These are phyloP conservation scores for Mellivora capensis DNA, from an alignment of 2,113 vertebrate genomes.

Conservation along the genomic window DNA sequence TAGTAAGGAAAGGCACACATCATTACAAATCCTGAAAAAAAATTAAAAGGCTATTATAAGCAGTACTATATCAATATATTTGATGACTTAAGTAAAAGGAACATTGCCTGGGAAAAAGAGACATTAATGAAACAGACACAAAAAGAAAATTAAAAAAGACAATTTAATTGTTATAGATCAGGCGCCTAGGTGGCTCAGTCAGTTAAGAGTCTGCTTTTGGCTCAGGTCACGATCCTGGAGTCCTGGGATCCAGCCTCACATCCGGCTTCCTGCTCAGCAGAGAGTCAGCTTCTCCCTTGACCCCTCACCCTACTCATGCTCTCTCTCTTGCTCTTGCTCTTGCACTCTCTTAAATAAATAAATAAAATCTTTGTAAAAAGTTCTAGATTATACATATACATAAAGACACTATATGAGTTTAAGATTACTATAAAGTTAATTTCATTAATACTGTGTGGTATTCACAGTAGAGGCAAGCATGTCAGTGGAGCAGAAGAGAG, in stretches of 20 bases:
- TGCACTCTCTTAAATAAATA: not conserved
- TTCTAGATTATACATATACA: not conserved
- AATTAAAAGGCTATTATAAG: not conserved
- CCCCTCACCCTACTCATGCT: too few relatives aligned
- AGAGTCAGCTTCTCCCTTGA: too few relatives aligned
- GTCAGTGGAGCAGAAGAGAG: not conserved
- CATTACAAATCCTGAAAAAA: not conserved
- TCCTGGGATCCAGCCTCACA: not conserved
- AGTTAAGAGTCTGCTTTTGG: not conserved
- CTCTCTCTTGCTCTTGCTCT: too few relatives aligned
- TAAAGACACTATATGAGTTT: not conserved
- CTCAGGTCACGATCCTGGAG: not conserved
- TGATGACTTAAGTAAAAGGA: not conserved
- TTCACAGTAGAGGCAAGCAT: not conserved
- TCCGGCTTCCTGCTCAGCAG: too few relatives aligned
- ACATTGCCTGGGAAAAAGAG: not conserved
- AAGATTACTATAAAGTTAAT: not conserved
- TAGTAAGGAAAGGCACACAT: not conserved
- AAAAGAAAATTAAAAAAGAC: not conserved
- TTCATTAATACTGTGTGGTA: not conserved
- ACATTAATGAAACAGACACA: not conserved
- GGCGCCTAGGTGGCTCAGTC: not conserved
- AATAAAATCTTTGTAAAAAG: not conserved
- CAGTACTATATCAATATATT: not conserved
- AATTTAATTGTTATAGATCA: not conserved